Percentiles rank a stretch among this genome's conserved stretches.
Conservation (phyloP, 2,797 vertebrate species). For the Esox lucius region DNA sequence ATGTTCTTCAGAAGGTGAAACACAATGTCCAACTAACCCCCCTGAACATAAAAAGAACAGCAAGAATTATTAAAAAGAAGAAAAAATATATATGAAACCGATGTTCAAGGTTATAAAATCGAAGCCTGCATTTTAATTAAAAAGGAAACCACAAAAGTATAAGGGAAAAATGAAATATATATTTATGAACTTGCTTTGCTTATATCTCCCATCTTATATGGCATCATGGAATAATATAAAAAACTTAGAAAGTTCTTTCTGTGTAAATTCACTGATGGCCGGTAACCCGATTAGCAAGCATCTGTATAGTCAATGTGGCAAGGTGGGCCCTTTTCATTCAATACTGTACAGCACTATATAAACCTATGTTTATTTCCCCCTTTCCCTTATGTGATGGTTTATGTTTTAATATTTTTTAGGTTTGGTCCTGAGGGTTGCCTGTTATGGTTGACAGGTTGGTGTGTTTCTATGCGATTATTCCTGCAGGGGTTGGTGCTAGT, state of each 20-base stretch:
- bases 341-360: conserved; percentile 45
- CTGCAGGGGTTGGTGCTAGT: conserved; percentile 59
- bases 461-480: conserved; percentile 65
- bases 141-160: conserved; percentile 67
- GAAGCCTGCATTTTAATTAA: conserved; percentile 87
- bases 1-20: conserved; percentile 98
- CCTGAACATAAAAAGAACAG: conserved; percentile 35
- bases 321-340: conserved; percentile 76
- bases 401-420: conserved; percentile 44
- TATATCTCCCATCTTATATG: conserved; percentile 81
- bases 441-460: conserved; percentile 61
- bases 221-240: conserved; percentile 69
- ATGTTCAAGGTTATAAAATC: conserved; percentile 55
- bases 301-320: conserved; percentile 82
- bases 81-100: conserved; percentile 50
- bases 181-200: conserved; percentile 94
- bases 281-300: conserved; percentile 79
- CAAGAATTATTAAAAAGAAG: conserved; percentile 48
- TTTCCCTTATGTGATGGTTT: conserved; percentile 48
- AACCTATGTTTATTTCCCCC: conserved; percentile 5
- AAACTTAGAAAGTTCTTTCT: conserved; percentile 76
- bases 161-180: conserved; percentile 74
- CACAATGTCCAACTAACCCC: conserved; percentile 25
- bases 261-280: conserved; percentile 78
- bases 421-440: conserved; percentile 19